phyloP scores from a whole-genome alignment of 2,797 vertebrate genomes.

The Xenopus petersii region DNA sequence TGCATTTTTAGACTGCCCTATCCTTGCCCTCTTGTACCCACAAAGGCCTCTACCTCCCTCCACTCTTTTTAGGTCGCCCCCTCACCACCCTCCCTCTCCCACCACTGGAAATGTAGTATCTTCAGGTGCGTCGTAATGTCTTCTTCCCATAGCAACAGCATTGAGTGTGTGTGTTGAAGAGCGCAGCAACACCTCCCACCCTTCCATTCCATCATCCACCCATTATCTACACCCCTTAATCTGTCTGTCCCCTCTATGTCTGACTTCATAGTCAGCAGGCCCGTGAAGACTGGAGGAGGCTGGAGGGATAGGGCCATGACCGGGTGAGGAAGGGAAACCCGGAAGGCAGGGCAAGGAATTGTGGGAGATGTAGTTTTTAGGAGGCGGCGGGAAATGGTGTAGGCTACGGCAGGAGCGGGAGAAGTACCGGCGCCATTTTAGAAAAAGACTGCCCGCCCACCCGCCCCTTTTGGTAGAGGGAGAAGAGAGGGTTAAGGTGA shows the following conservation, averaged over 20 bases:
- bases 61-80: conserved; percentile 7
- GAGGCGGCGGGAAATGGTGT: too few species aligned
- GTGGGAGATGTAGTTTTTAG: too few species aligned
- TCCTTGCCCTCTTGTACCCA: conserved; percentile 24
- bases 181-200: conserved; percentile 28
- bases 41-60: conserved; percentile 6
- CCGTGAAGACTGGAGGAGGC: too few species aligned
- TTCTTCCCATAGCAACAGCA: conserved; percentile 47
- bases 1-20: conserved; percentile 10
- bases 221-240: conserved; percentile 13
- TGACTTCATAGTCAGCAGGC: background rate
- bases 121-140: conserved; percentile 40
- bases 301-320: too few species aligned
- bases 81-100: conserved; percentile 30
- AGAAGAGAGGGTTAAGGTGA: too few species aligned
- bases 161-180: conserved; percentile 17
- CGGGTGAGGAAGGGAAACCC: too few species aligned
- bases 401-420: too few species aligned
- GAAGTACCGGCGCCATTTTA: too few species aligned
- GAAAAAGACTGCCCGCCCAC: too few species aligned
- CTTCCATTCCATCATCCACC: conserved; percentile 19
- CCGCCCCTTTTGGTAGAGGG: too few species aligned
- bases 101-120: conserved; percentile 38
- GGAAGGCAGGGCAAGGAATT: too few species aligned
- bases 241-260: background rate